Conservation (phyloP, 2,888 invertebrate genomes). For the Drosophila seclusa region DNA sequence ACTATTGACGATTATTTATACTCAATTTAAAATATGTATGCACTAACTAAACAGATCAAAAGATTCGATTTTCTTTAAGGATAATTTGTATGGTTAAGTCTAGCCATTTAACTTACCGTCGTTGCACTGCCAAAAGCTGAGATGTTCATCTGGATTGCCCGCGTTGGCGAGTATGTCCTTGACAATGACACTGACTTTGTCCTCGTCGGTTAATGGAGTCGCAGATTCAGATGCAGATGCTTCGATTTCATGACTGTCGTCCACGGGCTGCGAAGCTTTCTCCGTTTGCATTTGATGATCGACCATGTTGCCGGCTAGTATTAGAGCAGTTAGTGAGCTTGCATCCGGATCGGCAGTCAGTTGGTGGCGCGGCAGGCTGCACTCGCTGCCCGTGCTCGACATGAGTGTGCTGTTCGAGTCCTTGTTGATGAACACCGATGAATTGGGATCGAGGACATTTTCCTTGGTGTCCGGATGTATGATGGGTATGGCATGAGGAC, state of each 20-base stretch:
- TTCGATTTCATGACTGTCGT: neutral
- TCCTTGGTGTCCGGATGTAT: slow-evolving; percentile 83
- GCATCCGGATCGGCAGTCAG: slow-evolving; percentile 24
- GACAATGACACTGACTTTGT: slow-evolving; percentile 71
- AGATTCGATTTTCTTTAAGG: neutral
- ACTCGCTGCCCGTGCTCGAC: slow-evolving; percentile 52
- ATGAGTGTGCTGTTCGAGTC: slow-evolving; percentile 61
- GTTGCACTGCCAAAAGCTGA: slow-evolving; percentile 68
- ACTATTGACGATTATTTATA: neutral
- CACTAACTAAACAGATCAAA: neutral
- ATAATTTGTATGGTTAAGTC: neutral
- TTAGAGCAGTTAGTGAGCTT: slow-evolving; percentile 24
- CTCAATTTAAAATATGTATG: neutral
- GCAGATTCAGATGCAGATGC: neutral
- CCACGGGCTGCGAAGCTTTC: slow-evolving; percentile 21
- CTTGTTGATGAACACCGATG: slow-evolving; percentile 61
- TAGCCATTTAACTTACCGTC: slow-evolving; percentile 53
- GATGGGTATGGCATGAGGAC: slow-evolving; percentile 83
- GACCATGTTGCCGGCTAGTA: slow-evolving; percentile 48
- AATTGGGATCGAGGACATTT: slow-evolving; percentile 74
- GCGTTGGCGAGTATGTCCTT: slow-evolving; percentile 67
- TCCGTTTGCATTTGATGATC: slow-evolving; percentile 76
- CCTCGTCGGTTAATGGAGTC: slow-evolving; percentile 52
- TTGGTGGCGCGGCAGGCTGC: slow-evolving; percentile 51
- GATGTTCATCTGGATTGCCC: slow-evolving; percentile 62